Conservation (phyloP, 1,140 invertebrate species). For the Calephelis virginiensis region DNA sequence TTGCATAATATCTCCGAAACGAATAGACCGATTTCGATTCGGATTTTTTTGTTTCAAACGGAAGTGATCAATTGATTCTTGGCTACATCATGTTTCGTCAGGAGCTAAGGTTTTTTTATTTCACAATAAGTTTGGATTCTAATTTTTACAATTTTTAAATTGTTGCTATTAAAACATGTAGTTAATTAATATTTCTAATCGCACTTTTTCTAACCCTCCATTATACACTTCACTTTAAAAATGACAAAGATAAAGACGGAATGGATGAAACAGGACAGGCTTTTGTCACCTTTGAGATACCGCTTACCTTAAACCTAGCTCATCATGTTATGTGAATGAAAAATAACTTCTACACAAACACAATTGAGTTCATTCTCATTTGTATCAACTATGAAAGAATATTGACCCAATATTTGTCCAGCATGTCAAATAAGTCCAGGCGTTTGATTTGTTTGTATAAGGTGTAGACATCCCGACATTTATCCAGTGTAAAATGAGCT, state of each 20-base stretch:
- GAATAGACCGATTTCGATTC: no score
- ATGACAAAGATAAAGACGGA: slow-evolving; percentile 27
- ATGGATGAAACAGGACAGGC: slow-evolving; percentile 30
- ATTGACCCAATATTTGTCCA: slow-evolving; percentile 44
- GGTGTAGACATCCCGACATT: slow-evolving; percentile 41
- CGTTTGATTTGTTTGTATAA: slow-evolving; percentile 57
- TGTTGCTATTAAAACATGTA: not conserved
- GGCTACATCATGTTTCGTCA: no score
- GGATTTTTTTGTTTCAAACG: no score
- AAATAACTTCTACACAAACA: slow-evolving; percentile 17
- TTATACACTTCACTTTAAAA: slow-evolving; percentile 15
- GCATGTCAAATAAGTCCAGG: slow-evolving; percentile 54
- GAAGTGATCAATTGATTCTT: no score
- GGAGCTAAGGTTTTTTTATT: no score
- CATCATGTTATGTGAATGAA: slow-evolving; percentile 20
- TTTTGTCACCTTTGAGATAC: slow-evolving; percentile 44
- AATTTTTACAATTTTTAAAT: no score
- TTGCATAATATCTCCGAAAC: no score
- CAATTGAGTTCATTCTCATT: slow-evolving; percentile 26
- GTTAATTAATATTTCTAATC: slow-evolving; percentile 21
- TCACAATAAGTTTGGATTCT: no score
- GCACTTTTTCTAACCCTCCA: slow-evolving; percentile 23
- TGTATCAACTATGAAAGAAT: slow-evolving; percentile 23
- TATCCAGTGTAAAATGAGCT: slow-evolving; percentile 34
- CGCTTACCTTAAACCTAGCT: slow-evolving; percentile 22